Conservation (phyloP, 64 coral and sea anemone species). For the Anthopleura sola region DNA sequence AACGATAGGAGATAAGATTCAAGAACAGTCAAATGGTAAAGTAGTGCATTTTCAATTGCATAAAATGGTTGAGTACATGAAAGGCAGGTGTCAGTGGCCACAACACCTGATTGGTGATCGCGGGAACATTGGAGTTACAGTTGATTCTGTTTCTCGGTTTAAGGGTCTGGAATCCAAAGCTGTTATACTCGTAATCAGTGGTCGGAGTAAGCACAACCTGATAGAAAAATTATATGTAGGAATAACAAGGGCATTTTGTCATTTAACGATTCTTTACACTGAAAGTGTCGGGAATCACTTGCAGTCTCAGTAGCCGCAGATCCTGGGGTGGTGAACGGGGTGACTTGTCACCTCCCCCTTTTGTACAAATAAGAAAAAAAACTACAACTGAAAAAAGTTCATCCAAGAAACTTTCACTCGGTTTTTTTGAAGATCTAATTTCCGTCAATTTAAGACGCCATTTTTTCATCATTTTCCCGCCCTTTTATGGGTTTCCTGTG, state of each 20-base stretch:
- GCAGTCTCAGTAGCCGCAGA: too few species aligned
- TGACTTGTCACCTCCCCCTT: too few species aligned
- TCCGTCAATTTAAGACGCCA: too few species aligned
- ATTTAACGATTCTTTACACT: background rate
- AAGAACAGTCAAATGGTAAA: background rate
- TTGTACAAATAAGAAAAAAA: too few species aligned
- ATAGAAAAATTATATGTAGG: background rate
- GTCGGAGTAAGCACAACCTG: background rate
- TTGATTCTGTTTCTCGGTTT: background rate
- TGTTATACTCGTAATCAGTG: background rate
- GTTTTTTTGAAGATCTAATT: too few species aligned
- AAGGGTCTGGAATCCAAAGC: background rate
- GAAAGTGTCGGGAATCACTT: too few species aligned
- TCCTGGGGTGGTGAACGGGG: too few species aligned
- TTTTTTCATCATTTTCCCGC: too few species aligned
- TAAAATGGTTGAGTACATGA: background rate
- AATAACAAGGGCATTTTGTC: background rate
- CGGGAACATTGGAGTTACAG: background rate
- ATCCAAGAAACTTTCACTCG: too few species aligned
- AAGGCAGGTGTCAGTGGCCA: background rate
- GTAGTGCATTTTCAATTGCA: background rate
- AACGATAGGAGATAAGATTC: background rate
- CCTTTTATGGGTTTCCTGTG: too few species aligned
- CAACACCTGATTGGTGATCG: background rate
- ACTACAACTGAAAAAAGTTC: too few species aligned